phyloP scores from a whole-genome alignment of 2,888 invertebrate species.

The Melieria crassipennis region DNA sequence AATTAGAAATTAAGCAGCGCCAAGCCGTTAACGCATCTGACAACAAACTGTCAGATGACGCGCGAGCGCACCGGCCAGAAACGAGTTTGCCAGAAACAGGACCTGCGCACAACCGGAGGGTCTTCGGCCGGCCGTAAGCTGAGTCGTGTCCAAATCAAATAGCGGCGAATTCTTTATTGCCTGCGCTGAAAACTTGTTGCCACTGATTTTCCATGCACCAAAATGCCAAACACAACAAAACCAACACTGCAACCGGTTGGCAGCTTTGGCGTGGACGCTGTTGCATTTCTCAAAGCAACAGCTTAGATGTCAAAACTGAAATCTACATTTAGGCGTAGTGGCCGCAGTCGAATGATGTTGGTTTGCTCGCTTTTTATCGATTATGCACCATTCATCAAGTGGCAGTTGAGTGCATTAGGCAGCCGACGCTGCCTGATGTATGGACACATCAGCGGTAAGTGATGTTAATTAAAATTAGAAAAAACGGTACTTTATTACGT shows the following conservation, averaged over 20 bases:
- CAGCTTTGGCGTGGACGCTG: constrained; percentile 1
- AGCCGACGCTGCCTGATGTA: constrained; percentile 11
- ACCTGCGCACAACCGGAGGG: too few species aligned
- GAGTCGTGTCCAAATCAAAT: too few species aligned
- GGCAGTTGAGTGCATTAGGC: constrained; percentile 21
- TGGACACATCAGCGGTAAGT: constrained; percentile 30
- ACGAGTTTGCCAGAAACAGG: too few species aligned
- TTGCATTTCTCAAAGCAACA: constrained; percentile 48
- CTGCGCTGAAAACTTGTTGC: not conserved
- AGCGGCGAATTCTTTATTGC: not conserved
- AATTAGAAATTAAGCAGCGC: too few species aligned
- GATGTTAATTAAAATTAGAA: constrained; percentile 32
- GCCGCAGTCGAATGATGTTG: not conserved
- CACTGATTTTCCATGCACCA: not conserved
- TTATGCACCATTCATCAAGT: constrained; percentile 22
- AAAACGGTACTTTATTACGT: constrained; percentile 29
- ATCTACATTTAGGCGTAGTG: constrained; percentile 25
- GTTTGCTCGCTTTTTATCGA: not conserved
- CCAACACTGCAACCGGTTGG: too few species aligned
- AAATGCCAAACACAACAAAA: not conserved
- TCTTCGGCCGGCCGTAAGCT: too few species aligned
- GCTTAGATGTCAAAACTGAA: constrained; percentile 41
- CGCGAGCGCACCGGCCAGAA: too few species aligned
- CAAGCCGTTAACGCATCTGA: too few species aligned
- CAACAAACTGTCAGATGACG: too few species aligned